Percentiles rank a stretch among this genome's conserved stretches.
Evolutionary conservation across 2,113 vertebrate species (phyloP).

Genomic region (Hippocampus zosterae): DNA sequence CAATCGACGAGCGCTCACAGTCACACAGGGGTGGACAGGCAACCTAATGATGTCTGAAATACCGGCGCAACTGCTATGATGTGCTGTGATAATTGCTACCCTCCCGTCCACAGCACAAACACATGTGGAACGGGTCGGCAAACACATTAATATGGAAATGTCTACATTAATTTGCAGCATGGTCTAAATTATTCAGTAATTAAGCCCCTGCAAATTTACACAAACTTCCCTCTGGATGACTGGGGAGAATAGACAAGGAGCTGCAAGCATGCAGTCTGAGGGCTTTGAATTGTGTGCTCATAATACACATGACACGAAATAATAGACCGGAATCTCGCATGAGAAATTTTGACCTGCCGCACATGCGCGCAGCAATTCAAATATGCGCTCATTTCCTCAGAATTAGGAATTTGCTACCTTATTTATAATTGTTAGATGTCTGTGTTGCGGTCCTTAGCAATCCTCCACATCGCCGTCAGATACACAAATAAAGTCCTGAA

Average conservation of each 20-base stretch:
- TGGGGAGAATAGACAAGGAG: slow-evolving; percentile 53
- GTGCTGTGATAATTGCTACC: slow-evolving; percentile 65
- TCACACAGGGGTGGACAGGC: slow-evolving; percentile 62
- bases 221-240: slow-evolving; percentile 70
- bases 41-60: slow-evolving; percentile 66
- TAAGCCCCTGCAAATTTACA: slow-evolving; percentile 73
- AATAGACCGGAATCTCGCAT: slow-evolving; percentile 11
- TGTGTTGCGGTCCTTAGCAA: neutral
- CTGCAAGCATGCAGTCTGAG: slow-evolving; percentile 34
- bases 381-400: neutral
- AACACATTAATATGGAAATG: slow-evolving; percentile 78
- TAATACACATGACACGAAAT: slow-evolving; percentile 29
- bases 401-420: slow-evolving; percentile 6
- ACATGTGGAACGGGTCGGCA: slow-evolving; percentile 67
- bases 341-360: slow-evolving; percentile 14
- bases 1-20: slow-evolving; percentile 44
- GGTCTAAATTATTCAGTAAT: slow-evolving; percentile 77
- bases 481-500: neutral
- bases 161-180: slow-evolving; percentile 73
- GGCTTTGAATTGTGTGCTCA: slow-evolving; percentile 53
- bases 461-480: neutral
- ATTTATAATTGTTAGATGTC: slow-evolving; percentile 5
- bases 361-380: slow-evolving; percentile 12
- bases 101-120: slow-evolving; percentile 67
- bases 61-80: slow-evolving; percentile 57